Evolutionary conservation across 1,140 invertebrate genomes (phyloP).

Genomic region (Harlomillsia oculata): DNA sequence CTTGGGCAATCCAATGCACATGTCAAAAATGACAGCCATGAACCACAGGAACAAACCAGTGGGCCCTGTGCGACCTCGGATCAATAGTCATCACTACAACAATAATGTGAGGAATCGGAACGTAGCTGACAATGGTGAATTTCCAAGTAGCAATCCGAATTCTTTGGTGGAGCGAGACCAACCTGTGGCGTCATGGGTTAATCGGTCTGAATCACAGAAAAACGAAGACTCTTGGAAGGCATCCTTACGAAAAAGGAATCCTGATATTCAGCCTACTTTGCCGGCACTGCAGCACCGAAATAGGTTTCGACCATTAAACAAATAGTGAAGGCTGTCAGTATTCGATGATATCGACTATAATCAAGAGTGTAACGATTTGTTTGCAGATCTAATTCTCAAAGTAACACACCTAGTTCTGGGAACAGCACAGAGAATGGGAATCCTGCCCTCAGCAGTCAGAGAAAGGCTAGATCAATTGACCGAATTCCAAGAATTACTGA

Average conservation of each 20-base stretch:
- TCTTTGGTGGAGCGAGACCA: slow-evolving; percentile 10
- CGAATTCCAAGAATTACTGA: slow-evolving; percentile 32
- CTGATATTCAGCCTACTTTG: slow-evolving; percentile 54
- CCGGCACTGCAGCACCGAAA: slow-evolving; percentile 38
- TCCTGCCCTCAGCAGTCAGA: slow-evolving; percentile 14
- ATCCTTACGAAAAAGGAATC: slow-evolving; percentile 52
- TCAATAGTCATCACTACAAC: slow-evolving; percentile 12
- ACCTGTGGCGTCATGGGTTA: too few species aligned
- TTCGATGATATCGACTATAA: not conserved
- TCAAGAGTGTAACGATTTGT: too few species aligned
- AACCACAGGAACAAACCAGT: slow-evolving; percentile 22
- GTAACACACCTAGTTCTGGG: slow-evolving; percentile 32
- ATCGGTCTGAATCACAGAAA: slow-evolving; percentile 11
- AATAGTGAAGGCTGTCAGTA: too few species aligned
- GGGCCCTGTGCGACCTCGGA: slow-evolving; percentile 28
- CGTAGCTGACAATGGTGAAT: slow-evolving; percentile 6
- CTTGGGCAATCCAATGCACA: slow-evolving; percentile 15
- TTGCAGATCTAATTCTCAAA: slow-evolving; percentile 36
- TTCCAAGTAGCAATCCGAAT: slow-evolving; percentile 30
- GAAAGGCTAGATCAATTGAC: slow-evolving; percentile 36
- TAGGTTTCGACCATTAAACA: too few species aligned
- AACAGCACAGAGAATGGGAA: slow-evolving; percentile 16
- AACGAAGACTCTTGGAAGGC: slow-evolving; percentile 48
- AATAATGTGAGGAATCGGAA: slow-evolving; percentile 14
- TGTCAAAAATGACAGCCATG: slow-evolving; percentile 11